A percentile compares a stretch with the other conserved stretches of the same genome.
Evolutionary conservation across 2,888 invertebrate genomes (phyloP).

Genomic region (Macrosoma leucophasiata): DNA sequence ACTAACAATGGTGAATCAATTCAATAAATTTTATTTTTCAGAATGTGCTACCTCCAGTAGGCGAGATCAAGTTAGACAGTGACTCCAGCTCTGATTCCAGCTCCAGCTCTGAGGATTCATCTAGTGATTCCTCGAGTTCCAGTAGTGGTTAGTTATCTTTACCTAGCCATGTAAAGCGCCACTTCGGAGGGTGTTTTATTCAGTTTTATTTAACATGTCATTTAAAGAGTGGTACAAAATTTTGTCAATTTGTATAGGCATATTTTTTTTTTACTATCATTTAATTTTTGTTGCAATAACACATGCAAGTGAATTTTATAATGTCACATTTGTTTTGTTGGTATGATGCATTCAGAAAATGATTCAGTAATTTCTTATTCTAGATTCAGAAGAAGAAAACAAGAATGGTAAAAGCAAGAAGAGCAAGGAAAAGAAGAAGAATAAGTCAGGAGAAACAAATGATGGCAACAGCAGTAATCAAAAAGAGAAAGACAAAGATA

Average conservation of each 20-base stretch:
- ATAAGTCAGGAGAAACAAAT: slow-evolving; percentile 30
- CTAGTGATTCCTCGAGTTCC: slow-evolving; percentile 51
- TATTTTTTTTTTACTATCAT: no score
- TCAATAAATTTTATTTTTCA: slow-evolving; percentile 27
- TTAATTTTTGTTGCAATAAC: no score
- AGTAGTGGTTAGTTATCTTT: slow-evolving; percentile 52
- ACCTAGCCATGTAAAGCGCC: no score
- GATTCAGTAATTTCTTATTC: slow-evolving; percentile 17
- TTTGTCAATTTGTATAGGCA: no score
- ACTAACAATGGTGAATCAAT: no score
- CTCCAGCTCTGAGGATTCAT: slow-evolving; percentile 45
- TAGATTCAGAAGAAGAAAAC: slow-evolving; percentile 45
- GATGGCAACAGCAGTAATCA: slow-evolving; percentile 22
- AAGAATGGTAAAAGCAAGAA: slow-evolving; percentile 38
- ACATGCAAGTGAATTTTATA: no score
- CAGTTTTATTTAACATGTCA: no score
- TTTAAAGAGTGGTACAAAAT: no score
- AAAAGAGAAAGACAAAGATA: slow-evolving; percentile 29
- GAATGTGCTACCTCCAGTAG: slow-evolving; percentile 55
- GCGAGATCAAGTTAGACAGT: slow-evolving; percentile 54
- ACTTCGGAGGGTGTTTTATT: no score
- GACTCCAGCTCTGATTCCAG: slow-evolving; percentile 55
- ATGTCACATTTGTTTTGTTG: background rate
- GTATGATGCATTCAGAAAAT: background rate
- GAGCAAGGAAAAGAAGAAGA: slow-evolving; percentile 41